These are phyloP conservation scores for Nemapogon koenigi DNA, from an alignment of 2,888 invertebrate species.

Conservation along the genomic window DNA sequence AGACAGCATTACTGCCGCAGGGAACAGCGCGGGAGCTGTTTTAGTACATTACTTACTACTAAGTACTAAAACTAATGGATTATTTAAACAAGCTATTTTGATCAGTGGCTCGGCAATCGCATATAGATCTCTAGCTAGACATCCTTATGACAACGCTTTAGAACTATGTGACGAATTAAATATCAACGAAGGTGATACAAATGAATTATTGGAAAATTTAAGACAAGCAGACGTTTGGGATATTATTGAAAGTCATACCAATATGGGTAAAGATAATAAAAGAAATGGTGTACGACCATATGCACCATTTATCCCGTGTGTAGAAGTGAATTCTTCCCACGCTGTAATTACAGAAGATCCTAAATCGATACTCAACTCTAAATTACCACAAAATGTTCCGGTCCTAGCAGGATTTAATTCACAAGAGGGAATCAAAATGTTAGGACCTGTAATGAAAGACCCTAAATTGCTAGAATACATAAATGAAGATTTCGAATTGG, in stretches of 20 bases:
- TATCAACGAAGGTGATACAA: constrained; percentile 15
- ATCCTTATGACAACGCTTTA: constrained; percentile 19
- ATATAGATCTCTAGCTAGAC: constrained; percentile 20
- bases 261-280: constrained; percentile 16
- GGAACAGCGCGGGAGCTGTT: constrained; percentile 30
- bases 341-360: constrained; percentile 33
- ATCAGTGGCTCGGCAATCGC: constrained; percentile 23
- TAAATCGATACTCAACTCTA: constrained; percentile 24
- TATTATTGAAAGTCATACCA: constrained; percentile 20
- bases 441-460: constrained; percentile 15
- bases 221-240: constrained; percentile 18
- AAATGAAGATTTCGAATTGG: constrained; percentile 21
- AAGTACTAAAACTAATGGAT: constrained; percentile 23
- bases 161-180: constrained; percentile 19
- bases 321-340: constrained; percentile 28
- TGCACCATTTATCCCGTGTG: constrained; percentile 30
- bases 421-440: constrained; percentile 28
- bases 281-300: constrained; percentile 19
- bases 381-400: constrained; percentile 31
- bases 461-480: constrained; percentile 15
- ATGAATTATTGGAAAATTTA: constrained; percentile 17
- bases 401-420: constrained; percentile 35
- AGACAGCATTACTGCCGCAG: constrained; percentile 25
- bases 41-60: constrained; percentile 27
- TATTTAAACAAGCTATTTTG: constrained; percentile 22